Conservation (phyloP, 2,113 vertebrate genomes). For the Neolamprologus cancellatus region DNA sequence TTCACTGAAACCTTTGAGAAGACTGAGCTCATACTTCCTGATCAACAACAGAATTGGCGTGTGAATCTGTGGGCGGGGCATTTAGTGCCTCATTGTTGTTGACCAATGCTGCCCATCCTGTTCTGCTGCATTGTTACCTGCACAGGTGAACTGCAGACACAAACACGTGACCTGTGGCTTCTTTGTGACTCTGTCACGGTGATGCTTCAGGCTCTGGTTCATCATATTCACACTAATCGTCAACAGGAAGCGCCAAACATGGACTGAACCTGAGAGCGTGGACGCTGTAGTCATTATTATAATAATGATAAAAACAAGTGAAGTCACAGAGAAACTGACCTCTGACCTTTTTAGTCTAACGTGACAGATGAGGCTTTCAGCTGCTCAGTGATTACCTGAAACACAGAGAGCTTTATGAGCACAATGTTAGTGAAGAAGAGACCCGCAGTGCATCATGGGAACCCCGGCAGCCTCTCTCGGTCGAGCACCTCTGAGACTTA, state of each 20-base stretch:
- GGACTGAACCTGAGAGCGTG: too few relatives aligned
- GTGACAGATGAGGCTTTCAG: background rate
- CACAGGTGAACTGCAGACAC: background rate
- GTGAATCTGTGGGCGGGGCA: background rate
- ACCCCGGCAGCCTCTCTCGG: background rate
- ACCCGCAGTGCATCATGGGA: background rate
- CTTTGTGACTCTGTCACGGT: background rate
- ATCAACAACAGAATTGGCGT: background rate
- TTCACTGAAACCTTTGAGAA: background rate
- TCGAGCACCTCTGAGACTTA: background rate
- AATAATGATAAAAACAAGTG: background rate
- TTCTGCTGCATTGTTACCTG: background rate
- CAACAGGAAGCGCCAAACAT: background rate
- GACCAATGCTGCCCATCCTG: background rate
- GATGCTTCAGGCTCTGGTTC: background rate
- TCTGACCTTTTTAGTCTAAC: background rate
- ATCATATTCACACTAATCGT: background rate
- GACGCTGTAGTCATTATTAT: background rate
- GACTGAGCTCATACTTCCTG: background rate
- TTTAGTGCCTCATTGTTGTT: background rate
- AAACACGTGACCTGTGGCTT: background rate
- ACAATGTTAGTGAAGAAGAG: background rate
- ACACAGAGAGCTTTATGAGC: background rate
- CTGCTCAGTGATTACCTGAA: background rate
- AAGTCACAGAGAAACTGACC: background rate